Conservation (phyloP, 2,888 invertebrate genomes). For the Gnatocerus cornutus region DNA sequence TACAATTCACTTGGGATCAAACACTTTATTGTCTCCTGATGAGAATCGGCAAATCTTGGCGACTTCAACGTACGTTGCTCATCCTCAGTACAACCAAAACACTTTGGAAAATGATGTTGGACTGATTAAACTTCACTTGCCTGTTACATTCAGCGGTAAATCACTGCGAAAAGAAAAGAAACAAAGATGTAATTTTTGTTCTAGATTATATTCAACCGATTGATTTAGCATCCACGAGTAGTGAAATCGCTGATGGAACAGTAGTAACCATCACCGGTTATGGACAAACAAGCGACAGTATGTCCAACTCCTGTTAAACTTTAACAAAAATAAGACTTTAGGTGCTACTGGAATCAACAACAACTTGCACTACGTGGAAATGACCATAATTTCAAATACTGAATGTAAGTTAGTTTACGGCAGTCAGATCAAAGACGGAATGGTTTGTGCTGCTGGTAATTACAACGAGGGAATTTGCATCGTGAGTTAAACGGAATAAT, state of each 20-base stretch:
- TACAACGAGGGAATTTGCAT: constrained; percentile 28
- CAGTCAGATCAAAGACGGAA: constrained; percentile 25
- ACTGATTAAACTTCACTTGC: constrained; percentile 23
- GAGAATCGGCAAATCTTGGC: constrained; percentile 15
- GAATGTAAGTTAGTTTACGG: constrained; percentile 29
- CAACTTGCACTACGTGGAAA: constrained; percentile 17
- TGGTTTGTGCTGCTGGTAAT: constrained; percentile 31
- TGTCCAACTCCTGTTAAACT: no score
- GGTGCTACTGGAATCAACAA: constrained; percentile 23
- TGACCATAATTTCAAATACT: constrained; percentile 17
- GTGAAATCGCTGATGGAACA: constrained; percentile 13
- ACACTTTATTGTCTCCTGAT: constrained; percentile 16
- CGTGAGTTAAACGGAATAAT: constrained; percentile 19
- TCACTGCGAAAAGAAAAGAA: no score
- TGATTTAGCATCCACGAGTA: constrained; percentile 1
- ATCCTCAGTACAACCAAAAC: constrained; percentile 23
- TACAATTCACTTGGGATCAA: constrained; percentile 36
- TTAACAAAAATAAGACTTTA: constrained; percentile 5
- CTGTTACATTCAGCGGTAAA: constrained; percentile 13
- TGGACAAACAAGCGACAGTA: constrained; percentile 39
- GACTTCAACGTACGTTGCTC: neutral
- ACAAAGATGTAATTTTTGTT: no score
- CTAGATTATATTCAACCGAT: constrained; percentile 24
- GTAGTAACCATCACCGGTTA: constrained; percentile 21
- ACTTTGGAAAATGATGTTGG: constrained; percentile 29